phyloP scores from a whole-genome alignment of 2,797 vertebrate species.

The Dallia pectoralis region DNA sequence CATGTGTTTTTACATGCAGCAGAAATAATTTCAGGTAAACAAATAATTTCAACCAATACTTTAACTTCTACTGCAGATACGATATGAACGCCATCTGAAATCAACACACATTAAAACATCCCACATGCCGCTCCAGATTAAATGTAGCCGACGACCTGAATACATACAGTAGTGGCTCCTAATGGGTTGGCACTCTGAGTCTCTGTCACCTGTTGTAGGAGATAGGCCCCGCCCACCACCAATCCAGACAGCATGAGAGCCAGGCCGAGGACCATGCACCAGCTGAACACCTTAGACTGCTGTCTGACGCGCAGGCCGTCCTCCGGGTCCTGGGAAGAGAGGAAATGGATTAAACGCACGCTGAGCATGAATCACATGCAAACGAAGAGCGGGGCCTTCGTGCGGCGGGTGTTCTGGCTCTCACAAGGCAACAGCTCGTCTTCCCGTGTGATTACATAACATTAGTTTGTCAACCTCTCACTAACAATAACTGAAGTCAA shows the following conservation, averaged over 20 bases:
- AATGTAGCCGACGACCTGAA: too few relatives aligned
- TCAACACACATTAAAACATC: too few relatives aligned
- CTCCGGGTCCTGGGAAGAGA: conserved; percentile 75
- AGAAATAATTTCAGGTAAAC: too few relatives aligned
- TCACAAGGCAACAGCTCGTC: neutral
- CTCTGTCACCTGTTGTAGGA: conserved; percentile 80
- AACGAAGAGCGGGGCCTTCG: neutral
- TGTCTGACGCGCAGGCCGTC: conserved; percentile 72
- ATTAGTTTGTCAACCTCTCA: neutral
- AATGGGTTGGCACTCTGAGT: too few relatives aligned
- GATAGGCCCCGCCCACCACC: conserved; percentile 84
- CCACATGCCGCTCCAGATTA: too few relatives aligned
- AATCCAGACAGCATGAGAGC: conserved; percentile 85
- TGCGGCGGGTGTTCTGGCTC: neutral
- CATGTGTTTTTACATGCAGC: too few relatives aligned
- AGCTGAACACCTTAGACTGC: conserved; percentile 84
- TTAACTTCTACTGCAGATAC: too few relatives aligned
- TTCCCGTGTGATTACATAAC: neutral
- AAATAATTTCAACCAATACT: too few relatives aligned
- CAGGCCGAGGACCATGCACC: conserved; percentile 87
- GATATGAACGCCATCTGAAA: too few relatives aligned
- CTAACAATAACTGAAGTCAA: neutral
- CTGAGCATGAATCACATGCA: too few relatives aligned
- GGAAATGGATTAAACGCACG: neutral
- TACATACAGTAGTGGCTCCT: too few relatives aligned